Percentiles rank a stretch among this genome's conserved stretches.
phyloP scores from a whole-genome alignment of 2,888 invertebrate species.

The Thera obeliscata region DNA sequence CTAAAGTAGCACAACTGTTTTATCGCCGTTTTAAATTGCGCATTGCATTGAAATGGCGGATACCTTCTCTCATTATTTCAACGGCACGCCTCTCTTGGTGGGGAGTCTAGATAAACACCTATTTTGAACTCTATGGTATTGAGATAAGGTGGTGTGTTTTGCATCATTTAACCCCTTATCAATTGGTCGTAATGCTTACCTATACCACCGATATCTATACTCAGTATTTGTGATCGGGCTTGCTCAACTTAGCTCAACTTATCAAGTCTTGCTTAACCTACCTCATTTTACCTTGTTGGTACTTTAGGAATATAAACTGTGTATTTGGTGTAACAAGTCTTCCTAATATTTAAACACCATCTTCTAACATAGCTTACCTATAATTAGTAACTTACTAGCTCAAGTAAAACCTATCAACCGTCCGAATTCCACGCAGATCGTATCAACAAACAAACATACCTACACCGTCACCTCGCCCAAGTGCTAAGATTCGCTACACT shows the following conservation, averaged over 20 bases:
- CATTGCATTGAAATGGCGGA: constrained; percentile 64
- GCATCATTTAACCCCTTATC: constrained; percentile 26
- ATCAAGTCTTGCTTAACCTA: background rate
- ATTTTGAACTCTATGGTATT: constrained; percentile 31
- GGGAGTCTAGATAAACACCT: constrained; percentile 33
- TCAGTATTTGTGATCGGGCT: background rate
- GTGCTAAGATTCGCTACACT: too few relatives aligned
- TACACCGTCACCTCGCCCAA: too few relatives aligned
- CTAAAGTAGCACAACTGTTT: constrained; percentile 37
- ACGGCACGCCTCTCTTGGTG: constrained; percentile 56
- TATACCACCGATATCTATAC: background rate
- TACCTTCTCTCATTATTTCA: constrained; percentile 53
- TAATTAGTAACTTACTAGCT: too few relatives aligned
- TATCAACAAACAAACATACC: too few relatives aligned
- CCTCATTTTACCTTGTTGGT: too few relatives aligned
- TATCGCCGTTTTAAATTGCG: constrained; percentile 57
- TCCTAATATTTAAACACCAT: too few relatives aligned
- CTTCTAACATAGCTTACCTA: too few relatives aligned
- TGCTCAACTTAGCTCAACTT: background rate
- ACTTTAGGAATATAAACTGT: too few relatives aligned
- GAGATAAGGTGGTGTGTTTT: constrained; percentile 19
- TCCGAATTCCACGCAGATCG: too few relatives aligned
- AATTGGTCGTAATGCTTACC: constrained; percentile 17
- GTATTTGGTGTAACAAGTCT: too few relatives aligned
- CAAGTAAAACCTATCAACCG: too few relatives aligned